A percentile compares a stretch with the other conserved stretches of the same genome.
Conservation (phyloP, 2,797 vertebrate species). For the Cyprinella venusta region DNA sequence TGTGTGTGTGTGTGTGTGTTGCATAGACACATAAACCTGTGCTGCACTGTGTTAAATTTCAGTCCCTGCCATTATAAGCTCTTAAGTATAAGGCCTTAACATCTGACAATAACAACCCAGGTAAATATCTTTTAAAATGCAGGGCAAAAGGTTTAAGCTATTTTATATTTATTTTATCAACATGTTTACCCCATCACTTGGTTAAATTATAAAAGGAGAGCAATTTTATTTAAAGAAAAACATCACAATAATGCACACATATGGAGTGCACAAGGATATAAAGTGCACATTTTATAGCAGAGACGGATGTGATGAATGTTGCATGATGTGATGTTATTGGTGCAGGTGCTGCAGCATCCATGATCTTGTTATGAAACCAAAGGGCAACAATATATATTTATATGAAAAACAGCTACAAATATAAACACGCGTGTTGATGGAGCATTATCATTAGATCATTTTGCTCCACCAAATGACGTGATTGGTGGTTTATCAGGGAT, state of each 20-base stretch:
- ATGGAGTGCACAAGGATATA: background rate
- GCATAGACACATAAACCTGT: constrained; percentile 20
- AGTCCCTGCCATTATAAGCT: background rate
- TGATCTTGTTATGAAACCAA: constrained; percentile 32
- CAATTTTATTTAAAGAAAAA: background rate
- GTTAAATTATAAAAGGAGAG: background rate
- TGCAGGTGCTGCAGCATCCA: constrained; percentile 22
- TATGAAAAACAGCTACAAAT: background rate
- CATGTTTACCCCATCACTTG: background rate
- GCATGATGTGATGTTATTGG: constrained; percentile 8
- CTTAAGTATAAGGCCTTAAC: background rate
- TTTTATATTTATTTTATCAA: background rate
- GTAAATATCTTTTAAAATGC: background rate
- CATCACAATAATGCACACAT: background rate
- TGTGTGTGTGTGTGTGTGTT: constrained; percentile 38
- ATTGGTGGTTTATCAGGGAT: background rate
- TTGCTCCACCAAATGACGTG: background rate
- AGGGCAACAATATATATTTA: background rate
- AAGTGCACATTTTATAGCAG: background rate
- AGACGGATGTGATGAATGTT: background rate
- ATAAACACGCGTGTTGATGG: background rate
- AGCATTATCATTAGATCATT: background rate
- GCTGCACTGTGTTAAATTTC: constrained; percentile 1
- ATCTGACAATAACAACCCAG: background rate
- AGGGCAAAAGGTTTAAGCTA: background rate